Percentiles rank a stretch among this genome's conserved stretches.
Conservation (phyloP, 2,888 invertebrate species). For the Lycaena phlaeas region DNA sequence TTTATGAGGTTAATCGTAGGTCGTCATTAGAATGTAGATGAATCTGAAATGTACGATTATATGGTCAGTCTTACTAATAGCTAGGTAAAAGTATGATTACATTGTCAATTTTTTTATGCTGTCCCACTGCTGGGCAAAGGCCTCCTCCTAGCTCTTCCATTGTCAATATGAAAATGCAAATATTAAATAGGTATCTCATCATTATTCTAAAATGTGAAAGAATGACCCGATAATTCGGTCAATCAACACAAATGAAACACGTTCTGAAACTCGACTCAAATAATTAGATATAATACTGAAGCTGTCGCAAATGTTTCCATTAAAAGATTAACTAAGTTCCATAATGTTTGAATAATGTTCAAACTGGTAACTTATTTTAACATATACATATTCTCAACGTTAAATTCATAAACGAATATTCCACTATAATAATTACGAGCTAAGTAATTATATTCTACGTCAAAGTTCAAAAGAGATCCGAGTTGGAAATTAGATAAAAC, state of each 20-base stretch:
- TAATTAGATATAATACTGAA: too few relatives aligned
- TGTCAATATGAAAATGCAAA: too few relatives aligned
- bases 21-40: constrained; percentile 11
- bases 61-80: too few relatives aligned
- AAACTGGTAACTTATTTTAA: background rate
- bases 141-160: too few relatives aligned
- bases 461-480: constrained; percentile 5
- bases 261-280: too few relatives aligned
- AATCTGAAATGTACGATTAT: background rate
- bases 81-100: too few relatives aligned
- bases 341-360: background rate
- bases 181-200: too few relatives aligned
- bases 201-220: too few relatives aligned
- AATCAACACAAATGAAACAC: background rate
- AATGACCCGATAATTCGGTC: too few relatives aligned
- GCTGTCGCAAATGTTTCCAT: background rate
- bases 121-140: too few relatives aligned
- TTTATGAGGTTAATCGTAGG: constrained; percentile 19
- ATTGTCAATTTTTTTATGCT: too few relatives aligned
- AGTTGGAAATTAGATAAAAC: constrained; percentile 4
- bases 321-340: background rate
- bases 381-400: background rate
- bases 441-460: constrained; percentile 7
- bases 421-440: constrained; percentile 3
- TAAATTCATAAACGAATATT: background rate